Evolutionary conservation across 2,113 vertebrate species (phyloP).

Genomic region (Harpagus bidentatus): DNA sequence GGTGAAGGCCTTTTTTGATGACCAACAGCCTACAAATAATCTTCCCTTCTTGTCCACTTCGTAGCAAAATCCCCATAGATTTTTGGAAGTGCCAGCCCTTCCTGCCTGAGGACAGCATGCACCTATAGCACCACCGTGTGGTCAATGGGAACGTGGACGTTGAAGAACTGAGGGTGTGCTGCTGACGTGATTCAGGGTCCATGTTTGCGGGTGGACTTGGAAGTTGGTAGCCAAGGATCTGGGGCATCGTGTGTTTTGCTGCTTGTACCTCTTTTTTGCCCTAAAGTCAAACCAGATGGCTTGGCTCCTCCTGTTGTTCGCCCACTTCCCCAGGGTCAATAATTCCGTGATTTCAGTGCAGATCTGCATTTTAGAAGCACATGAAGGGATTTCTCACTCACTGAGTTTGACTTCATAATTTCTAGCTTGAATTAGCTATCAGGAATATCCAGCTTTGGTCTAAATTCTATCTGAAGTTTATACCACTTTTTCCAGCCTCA

Average conservation of each 20-base stretch:
- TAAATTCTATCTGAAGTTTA: not conserved
- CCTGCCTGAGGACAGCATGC: not conserved
- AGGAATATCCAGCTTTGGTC: not conserved
- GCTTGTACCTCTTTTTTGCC: not conserved
- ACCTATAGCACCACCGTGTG: constrained; percentile 48
- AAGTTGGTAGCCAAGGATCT: not conserved
- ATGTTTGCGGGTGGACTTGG: not conserved
- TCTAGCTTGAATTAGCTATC: not conserved
- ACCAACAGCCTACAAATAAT: not conserved
- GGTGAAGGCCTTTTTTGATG: not conserved
- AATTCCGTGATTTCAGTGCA: not conserved
- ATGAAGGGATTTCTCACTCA: not conserved
- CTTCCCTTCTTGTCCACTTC: not conserved
- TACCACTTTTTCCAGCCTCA: not conserved
- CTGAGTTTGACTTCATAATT: not conserved
- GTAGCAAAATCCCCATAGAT: not conserved
- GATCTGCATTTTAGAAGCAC: not conserved
- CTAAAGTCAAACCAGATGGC: not conserved
- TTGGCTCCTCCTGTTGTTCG: not conserved
- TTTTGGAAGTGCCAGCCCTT: not conserved
- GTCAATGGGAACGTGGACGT: not conserved
- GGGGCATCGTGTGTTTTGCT: not conserved
- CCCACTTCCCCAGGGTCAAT: accelerated
- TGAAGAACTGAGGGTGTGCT: too few species aligned
- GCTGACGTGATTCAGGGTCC: not conserved